These are phyloP conservation scores for Hippocampus zosterae DNA, from an alignment of 2,113 vertebrate genomes.

Conservation along the genomic window DNA sequence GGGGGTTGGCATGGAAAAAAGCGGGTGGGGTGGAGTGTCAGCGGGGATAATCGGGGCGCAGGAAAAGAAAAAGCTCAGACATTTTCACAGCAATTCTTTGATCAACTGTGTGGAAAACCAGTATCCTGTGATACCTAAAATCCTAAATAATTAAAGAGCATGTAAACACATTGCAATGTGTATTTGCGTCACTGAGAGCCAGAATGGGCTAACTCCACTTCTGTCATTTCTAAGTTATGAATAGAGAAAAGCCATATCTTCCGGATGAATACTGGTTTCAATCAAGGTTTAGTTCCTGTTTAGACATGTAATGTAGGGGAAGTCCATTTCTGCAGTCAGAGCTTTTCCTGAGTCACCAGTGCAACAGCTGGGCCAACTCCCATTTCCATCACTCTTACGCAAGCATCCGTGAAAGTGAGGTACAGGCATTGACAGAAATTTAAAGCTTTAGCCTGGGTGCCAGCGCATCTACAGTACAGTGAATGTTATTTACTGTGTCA, in stretches of 20 bases:
- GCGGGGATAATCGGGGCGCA: conserved; percentile 12
- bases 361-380: not conserved
- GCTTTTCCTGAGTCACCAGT: not conserved
- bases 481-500: not conserved
- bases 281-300: conserved; percentile 10
- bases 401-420: not conserved
- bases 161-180: too few species aligned
- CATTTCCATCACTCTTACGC: not conserved
- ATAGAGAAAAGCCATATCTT: too few species aligned
- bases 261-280: conserved; percentile 20
- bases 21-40: conserved; percentile 18
- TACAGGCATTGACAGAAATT: too few species aligned
- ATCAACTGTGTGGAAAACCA: too few species aligned
- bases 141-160: too few species aligned
- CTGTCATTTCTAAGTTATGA: too few species aligned
- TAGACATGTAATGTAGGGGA: not conserved
- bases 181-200: too few species aligned
- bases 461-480: not conserved
- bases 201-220: too few species aligned
- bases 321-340: not conserved
- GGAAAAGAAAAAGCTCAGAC: conserved; percentile 39
- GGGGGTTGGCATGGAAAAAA: not conserved
- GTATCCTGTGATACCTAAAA: too few species aligned
- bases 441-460: not conserved
- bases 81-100: conserved; percentile 26